These are phyloP conservation scores for Rachycentron canadum DNA, from an alignment of 2,797 vertebrate genomes.

Conservation along the genomic window DNA sequence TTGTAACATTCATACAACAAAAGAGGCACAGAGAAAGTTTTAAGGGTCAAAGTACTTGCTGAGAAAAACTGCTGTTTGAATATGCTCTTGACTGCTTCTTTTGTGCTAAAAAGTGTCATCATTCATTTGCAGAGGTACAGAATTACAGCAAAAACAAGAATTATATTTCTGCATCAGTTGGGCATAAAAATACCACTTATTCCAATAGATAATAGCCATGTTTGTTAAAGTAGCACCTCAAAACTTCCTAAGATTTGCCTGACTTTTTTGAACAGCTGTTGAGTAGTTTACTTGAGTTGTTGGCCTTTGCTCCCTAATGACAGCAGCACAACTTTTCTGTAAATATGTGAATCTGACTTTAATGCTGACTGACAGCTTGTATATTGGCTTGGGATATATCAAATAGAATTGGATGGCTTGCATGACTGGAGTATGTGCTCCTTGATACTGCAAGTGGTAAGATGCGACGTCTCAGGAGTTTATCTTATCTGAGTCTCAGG, in stretches of 20 bases:
- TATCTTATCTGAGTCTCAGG: conserved; percentile 79
- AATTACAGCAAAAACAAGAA: conserved; percentile 41
- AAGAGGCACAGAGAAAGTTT: conserved; percentile 8
- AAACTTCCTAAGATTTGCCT: conserved; percentile 65
- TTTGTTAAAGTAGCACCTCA: conserved; percentile 53
- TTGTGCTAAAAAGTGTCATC: conserved; percentile 14
- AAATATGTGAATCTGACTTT: conserved; percentile 82
- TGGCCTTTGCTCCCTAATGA: conserved; percentile 85
- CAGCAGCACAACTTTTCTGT: conserved; percentile 81
- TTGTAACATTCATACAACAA: conserved; percentile 11
- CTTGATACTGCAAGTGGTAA: conserved; percentile 81
- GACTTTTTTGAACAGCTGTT: conserved; percentile 71
- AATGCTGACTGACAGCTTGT: conserved; percentile 85
- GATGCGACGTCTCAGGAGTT: conserved; percentile 81
- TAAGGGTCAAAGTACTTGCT: conserved; percentile 46
- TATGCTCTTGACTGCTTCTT: neutral
- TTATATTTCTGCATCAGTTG: conserved; percentile 4
- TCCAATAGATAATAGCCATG: conserved; percentile 39
- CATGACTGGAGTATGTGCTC: conserved; percentile 84
- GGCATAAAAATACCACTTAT: conserved; percentile 35
- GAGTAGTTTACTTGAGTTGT: conserved; percentile 78
- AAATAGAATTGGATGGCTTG: conserved; percentile 87
- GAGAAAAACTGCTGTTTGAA: conserved; percentile 31
- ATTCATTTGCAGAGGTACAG: conserved; percentile 24
- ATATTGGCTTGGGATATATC: conserved; percentile 85